phyloP scores from a whole-genome alignment of 2,888 invertebrate genomes.

The Mycalesis mineus region DNA sequence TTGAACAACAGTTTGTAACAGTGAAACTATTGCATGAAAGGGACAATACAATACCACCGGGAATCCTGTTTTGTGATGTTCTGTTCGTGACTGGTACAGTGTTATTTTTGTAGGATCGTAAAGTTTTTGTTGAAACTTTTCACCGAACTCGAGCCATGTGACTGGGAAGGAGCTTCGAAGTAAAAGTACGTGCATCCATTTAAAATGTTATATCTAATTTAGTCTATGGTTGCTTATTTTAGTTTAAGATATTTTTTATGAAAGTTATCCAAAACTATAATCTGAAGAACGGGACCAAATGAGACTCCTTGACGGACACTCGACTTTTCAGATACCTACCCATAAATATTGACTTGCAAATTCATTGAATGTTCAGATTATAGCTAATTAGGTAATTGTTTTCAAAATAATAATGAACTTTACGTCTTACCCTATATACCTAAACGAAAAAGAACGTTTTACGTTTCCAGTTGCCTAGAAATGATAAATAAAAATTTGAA shows the following conservation, averaged over 20 bases:
- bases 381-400: too few relatives aligned
- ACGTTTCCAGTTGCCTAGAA: too few relatives aligned
- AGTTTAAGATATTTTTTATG: neutral
- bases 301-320: neutral
- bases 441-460: too few relatives aligned
- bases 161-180: conserved; percentile 52
- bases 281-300: neutral
- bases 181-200: conserved; percentile 62
- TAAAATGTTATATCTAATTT: conserved; percentile 32
- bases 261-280: neutral
- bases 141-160: conserved; percentile 69
- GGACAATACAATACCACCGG: neutral
- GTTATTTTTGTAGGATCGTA: conserved; percentile 48
- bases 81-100: conserved; percentile 47
- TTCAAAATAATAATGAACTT: too few relatives aligned
- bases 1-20: conserved; percentile 10
- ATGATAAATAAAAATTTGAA: too few relatives aligned
- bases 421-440: too few relatives aligned
- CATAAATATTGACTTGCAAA: too few relatives aligned
- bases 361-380: too few relatives aligned
- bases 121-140: conserved; percentile 61
- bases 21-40: conserved; percentile 1
- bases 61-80: conserved; percentile 39
- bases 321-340: neutral
- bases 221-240: too few relatives aligned